Conservation (phyloP, 2,113 vertebrate species). For the Dinomys branickii region DNA sequence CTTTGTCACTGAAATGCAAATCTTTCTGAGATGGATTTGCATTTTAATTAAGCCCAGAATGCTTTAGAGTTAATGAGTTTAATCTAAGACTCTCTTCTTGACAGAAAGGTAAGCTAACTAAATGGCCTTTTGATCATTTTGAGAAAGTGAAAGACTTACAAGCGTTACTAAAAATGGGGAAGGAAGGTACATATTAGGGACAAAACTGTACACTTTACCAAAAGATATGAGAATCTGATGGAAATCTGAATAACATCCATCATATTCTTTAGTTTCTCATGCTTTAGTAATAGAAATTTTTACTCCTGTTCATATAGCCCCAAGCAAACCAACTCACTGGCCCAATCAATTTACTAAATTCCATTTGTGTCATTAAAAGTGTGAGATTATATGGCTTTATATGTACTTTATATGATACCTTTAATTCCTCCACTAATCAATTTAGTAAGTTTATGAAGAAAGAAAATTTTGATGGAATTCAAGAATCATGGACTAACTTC, state of each 20-base stretch:
- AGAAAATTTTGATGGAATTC: neutral
- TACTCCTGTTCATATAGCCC: neutral
- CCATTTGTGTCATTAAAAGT: neutral
- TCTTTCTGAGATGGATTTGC: constrained; percentile 69
- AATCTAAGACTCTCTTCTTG: constrained; percentile 71
- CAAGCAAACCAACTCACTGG: neutral
- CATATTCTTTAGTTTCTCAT: neutral
- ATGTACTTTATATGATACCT: neutral
- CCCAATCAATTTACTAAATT: neutral
- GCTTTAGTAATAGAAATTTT: neutral
- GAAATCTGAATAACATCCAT: neutral
- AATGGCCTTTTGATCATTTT: constrained; percentile 67
- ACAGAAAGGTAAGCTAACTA: constrained; percentile 62
- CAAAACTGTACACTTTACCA: constrained; percentile 18
- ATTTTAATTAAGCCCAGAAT: constrained; percentile 76
- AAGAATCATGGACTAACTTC: neutral
- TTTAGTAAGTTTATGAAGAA: neutral
- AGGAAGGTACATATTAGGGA: constrained; percentile 51
- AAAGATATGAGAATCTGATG: neutral
- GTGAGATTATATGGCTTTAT: neutral
- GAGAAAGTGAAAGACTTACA: constrained; percentile 17
- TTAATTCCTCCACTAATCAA: neutral
- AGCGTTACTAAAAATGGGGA: constrained; percentile 58
- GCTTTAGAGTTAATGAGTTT: constrained; percentile 75
- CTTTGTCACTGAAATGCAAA: constrained; percentile 74